A percentile compares a stretch with the other conserved stretches of the same genome.
Evolutionary conservation across 2,888 invertebrate species (phyloP).

Genomic region (Blastobasis lacticolella): DNA sequence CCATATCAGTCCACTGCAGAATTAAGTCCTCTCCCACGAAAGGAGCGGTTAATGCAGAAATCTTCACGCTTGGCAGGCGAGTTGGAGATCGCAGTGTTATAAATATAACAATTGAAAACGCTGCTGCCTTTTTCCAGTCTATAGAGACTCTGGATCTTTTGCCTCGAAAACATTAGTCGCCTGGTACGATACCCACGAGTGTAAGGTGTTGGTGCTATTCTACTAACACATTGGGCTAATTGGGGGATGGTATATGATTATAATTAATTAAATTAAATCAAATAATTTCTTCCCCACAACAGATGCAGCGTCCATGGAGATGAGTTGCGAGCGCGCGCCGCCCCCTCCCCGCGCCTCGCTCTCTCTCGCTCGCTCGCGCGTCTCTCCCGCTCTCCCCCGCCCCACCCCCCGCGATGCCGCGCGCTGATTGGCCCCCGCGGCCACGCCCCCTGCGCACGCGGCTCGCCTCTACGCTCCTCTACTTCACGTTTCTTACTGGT

Average conservation of each 20-base stretch:
- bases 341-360: slow-evolving; percentile 1
- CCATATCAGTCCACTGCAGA: no score
- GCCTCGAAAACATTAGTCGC: no score
- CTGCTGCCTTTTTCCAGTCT: no score
- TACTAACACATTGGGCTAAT: no score
- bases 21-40: no score
- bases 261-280: no score
- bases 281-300: background rate
- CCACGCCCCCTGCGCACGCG: slow-evolving; percentile 3
- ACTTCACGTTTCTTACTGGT: slow-evolving; percentile 3
- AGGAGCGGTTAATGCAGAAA: no score
- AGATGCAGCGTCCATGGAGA: slow-evolving; percentile 3
- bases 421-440: slow-evolving; percentile 1
- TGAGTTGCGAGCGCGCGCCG: background rate
- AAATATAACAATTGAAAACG: no score
- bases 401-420: background rate
- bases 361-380: background rate
- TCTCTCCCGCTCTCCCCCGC: background rate
- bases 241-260: no score
- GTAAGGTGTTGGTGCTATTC: no score
- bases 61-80: background rate
- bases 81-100: background rate
- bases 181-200: no score
- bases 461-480: background rate
- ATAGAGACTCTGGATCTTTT: no score